phyloP scores from a whole-genome alignment of 2,888 invertebrate species.

The Cephus pulcher region DNA sequence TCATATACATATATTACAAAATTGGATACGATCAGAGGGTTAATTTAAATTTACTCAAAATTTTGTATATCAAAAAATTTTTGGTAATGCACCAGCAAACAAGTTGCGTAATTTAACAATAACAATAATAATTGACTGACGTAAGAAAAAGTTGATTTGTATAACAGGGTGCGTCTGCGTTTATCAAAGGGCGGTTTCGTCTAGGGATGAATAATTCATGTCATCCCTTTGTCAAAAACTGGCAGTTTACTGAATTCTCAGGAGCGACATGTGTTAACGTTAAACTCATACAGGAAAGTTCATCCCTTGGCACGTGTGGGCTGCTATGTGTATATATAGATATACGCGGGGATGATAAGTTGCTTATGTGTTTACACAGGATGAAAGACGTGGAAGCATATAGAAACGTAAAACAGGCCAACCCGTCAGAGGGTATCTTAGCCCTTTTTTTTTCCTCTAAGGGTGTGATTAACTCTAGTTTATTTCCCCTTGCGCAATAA shows the following conservation, averaged over 20 bases:
- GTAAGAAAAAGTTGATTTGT: not conserved
- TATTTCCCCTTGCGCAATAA: conserved; percentile 16
- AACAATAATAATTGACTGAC: not conserved
- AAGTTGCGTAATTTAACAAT: not conserved
- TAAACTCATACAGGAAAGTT: not conserved
- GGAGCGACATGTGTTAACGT: not conserved
- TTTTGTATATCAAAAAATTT: not conserved
- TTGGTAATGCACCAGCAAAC: not conserved
- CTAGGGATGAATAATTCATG: not conserved
- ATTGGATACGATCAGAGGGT: not conserved
- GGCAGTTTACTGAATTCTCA: not conserved
- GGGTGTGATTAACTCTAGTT: conserved; percentile 31
- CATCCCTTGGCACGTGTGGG: not conserved
- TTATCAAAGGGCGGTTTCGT: not conserved
- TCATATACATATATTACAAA: not conserved
- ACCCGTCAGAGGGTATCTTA: conserved; percentile 23
- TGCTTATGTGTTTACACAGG: not conserved
- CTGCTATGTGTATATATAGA: not conserved
- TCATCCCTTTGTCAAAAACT: not conserved
- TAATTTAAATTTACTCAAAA: not conserved
- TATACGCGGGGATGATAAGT: not conserved
- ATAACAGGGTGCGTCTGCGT: not conserved
- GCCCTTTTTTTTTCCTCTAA: conserved; percentile 20
- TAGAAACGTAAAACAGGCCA: conserved; percentile 4
- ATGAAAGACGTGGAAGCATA: conserved; percentile 2